Conservation (phyloP, 2,113 vertebrate genomes). For the Bos javanicus region DNA sequence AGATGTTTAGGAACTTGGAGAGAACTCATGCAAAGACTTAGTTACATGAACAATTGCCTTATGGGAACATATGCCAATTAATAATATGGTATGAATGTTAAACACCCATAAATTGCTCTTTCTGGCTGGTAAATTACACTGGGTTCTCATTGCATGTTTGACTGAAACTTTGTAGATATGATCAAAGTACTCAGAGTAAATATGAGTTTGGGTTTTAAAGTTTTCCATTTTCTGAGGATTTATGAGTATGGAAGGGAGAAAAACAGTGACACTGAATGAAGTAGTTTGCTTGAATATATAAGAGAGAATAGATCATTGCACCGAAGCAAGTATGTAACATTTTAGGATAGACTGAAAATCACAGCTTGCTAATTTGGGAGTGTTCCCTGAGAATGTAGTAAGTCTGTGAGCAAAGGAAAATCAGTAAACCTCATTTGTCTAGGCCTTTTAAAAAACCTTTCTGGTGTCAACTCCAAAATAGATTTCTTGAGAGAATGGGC, state of each 20-base stretch:
- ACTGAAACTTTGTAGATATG: neutral
- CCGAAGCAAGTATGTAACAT: neutral
- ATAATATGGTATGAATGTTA: slow-evolving; percentile 25
- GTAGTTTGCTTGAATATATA: neutral
- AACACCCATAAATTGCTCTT: neutral
- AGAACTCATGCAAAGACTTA: slow-evolving; percentile 48
- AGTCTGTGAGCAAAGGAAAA: neutral
- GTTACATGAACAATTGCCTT: slow-evolving; percentile 52
- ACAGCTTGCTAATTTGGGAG: neutral
- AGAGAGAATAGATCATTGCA: neutral
- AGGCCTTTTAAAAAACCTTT: neutral
- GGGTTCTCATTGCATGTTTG: neutral
- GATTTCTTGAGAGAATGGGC: neutral
- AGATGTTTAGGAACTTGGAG: slow-evolving; percentile 77
- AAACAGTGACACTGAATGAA: neutral
- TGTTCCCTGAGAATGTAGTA: neutral
- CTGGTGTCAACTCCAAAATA: neutral
- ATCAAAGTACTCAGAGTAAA: slow-evolving; percentile 47
- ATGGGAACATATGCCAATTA: slow-evolving; percentile 24
- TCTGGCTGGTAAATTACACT: slow-evolving; percentile 21
- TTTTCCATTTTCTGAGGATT: neutral
- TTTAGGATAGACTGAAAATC: neutral
- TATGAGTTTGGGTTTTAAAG: neutral
- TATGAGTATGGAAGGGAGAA: neutral
- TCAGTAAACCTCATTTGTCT: neutral